Conservation (phyloP, 2,888 invertebrate species). For the Acanthosepion pharaonis region DNA sequence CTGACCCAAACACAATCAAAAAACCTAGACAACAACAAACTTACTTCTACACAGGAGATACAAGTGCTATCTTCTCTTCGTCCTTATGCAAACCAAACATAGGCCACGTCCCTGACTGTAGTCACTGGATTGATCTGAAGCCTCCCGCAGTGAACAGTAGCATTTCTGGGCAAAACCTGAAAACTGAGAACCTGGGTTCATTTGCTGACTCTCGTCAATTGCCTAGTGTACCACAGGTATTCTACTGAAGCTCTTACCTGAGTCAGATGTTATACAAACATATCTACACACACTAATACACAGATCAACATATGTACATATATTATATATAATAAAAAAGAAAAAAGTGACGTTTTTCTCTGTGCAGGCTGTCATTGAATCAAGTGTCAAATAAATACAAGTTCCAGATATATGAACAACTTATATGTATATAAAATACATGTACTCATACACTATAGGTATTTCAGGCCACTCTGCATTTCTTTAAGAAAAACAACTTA, state of each 20-base stretch:
- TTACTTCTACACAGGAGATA: conserved; percentile 5
- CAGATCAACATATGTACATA: conserved; percentile 18
- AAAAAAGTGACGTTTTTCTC: conserved; percentile 33
- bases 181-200: background rate
- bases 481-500: no score
- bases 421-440: background rate
- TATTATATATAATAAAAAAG: background rate
- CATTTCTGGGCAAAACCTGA: background rate
- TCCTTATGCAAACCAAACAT: background rate
- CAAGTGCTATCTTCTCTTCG: background rate
- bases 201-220: background rate
- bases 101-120: background rate
- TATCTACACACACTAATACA: background rate
- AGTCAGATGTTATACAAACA: background rate
- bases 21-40: conserved; percentile 33
- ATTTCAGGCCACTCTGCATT: no score
- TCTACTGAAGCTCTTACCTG: background rate
- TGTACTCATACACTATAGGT: no score
- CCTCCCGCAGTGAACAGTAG: background rate
- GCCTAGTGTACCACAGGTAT: background rate
- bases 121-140: conserved; percentile 11
- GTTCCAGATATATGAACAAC: background rate
- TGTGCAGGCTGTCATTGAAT: background rate
- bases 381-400: conserved; percentile 24
- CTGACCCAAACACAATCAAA: background rate